Conservation (phyloP, 2,113 vertebrate species). For the Megaceryle maxima region DNA sequence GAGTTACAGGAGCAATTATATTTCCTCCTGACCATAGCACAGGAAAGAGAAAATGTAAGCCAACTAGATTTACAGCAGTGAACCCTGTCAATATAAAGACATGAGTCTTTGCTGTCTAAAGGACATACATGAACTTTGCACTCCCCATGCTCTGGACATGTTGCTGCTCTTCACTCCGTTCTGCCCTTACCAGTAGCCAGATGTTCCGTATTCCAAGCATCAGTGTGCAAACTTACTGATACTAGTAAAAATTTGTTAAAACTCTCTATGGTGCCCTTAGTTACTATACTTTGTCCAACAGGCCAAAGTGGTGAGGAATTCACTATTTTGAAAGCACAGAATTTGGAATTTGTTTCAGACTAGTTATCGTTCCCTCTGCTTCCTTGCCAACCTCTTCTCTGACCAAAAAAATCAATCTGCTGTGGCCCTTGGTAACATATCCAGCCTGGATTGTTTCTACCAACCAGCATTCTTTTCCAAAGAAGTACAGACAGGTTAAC, state of each 20-base stretch:
- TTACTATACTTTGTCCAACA: background rate
- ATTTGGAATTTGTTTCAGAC: background rate
- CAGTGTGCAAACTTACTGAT: background rate
- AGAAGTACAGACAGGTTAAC: background rate
- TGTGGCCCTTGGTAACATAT: background rate
- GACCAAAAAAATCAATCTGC: accelerated
- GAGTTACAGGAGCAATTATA: background rate
- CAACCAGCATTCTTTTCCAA: background rate
- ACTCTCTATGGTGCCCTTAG: background rate
- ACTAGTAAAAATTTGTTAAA: background rate
- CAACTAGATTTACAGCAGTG: background rate
- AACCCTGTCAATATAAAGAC: background rate
- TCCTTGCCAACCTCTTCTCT: background rate
- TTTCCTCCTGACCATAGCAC: background rate
- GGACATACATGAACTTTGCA: accelerated
- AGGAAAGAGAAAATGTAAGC: background rate
- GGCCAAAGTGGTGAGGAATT: background rate
- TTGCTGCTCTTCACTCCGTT: background rate
- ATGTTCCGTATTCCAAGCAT: background rate
- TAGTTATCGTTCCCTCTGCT: background rate
- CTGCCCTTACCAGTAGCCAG: background rate
- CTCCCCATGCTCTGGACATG: background rate
- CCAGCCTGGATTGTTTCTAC: background rate
- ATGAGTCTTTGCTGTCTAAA: background rate
- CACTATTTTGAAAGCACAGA: background rate